Evolutionary conservation across 2,888 invertebrate species (phyloP).

Genomic region (Atethmia centrago): DNA sequence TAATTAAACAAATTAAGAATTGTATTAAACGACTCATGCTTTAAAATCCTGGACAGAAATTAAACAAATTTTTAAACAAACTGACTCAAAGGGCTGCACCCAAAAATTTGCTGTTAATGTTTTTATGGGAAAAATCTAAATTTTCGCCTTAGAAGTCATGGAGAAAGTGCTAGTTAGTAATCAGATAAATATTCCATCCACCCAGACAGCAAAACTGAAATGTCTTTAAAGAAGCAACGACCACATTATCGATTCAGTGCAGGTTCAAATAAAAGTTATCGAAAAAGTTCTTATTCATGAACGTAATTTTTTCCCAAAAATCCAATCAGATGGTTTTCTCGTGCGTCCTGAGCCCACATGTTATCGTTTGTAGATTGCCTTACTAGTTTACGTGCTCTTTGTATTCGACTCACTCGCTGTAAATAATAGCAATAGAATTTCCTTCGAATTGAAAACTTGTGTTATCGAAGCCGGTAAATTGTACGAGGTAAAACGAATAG

Average conservation of each 20-base stretch:
- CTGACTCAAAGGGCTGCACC: neutral
- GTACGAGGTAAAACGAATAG: constrained; percentile 51
- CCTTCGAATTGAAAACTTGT: constrained; percentile 61
- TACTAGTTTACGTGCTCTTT: constrained; percentile 57
- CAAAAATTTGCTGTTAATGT: neutral
- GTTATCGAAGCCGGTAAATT: constrained; percentile 45
- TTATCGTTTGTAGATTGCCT: constrained; percentile 57
- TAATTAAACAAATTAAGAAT: neutral
- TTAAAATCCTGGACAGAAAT: neutral
- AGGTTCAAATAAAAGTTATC: constrained; percentile 50
- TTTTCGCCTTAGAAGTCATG: neutral
- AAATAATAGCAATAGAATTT: constrained; percentile 63
- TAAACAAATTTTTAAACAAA: neutral
- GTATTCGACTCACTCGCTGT: constrained; percentile 59
- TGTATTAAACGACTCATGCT: neutral
- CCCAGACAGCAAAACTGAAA: neutral
- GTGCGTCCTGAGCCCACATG: constrained; percentile 42
- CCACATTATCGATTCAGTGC: constrained; percentile 52
- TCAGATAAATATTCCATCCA: neutral
- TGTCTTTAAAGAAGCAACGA: constrained; percentile 33
- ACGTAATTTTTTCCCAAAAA: constrained; percentile 53
- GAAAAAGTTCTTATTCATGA: constrained; percentile 49
- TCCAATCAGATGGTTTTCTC: constrained; percentile 45
- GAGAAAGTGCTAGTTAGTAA: neutral
- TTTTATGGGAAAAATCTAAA: neutral